A percentile compares a stretch with the other conserved stretches of the same genome.
phyloP scores from a whole-genome alignment of 2,797 vertebrate species.

The Micromesistius poutassou region DNA sequence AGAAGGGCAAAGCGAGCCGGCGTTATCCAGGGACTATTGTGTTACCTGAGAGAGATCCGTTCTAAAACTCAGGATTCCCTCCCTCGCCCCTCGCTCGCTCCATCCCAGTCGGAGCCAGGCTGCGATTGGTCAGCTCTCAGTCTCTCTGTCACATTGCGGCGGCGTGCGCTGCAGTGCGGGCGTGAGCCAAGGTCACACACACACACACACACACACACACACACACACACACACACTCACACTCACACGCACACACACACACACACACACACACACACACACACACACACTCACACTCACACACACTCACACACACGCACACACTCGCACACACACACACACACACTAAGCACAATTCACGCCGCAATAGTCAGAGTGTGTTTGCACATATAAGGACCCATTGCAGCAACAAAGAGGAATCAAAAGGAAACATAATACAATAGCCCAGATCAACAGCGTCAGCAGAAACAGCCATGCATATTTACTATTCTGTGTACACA shows the following conservation, averaged over 20 bases:
- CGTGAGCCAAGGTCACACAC: slow-evolving; percentile 11
- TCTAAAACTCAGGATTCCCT: slow-evolving; percentile 38
- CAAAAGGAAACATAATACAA: neutral
- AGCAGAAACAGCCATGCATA: neutral
- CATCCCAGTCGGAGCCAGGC: neutral
- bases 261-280: neutral
- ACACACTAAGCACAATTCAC: neutral
- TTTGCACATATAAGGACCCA: neutral
- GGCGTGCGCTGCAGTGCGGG: slow-evolving; percentile 54
- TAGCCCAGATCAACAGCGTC: neutral
- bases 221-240: neutral
- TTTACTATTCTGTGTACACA: neutral
- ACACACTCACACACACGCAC: neutral
- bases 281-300: slow-evolving; percentile 6
- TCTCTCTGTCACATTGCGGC: slow-evolving; percentile 60
- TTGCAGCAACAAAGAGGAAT: neutral
- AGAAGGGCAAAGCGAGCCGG: slow-evolving; percentile 57
- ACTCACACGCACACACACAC: no score
- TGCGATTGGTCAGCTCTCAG: slow-evolving; percentile 27
- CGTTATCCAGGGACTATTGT: slow-evolving; percentile 47
- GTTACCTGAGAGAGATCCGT: slow-evolving; percentile 55
- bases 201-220: slow-evolving; percentile 2
- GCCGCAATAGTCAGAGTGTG: neutral
- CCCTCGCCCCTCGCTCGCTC: slow-evolving; percentile 25
- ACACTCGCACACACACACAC: neutral